Base-by-base conservation (phyloP, 2,797 vertebrate genomes). In the Pipistrellus pygmaeus region DNA sequence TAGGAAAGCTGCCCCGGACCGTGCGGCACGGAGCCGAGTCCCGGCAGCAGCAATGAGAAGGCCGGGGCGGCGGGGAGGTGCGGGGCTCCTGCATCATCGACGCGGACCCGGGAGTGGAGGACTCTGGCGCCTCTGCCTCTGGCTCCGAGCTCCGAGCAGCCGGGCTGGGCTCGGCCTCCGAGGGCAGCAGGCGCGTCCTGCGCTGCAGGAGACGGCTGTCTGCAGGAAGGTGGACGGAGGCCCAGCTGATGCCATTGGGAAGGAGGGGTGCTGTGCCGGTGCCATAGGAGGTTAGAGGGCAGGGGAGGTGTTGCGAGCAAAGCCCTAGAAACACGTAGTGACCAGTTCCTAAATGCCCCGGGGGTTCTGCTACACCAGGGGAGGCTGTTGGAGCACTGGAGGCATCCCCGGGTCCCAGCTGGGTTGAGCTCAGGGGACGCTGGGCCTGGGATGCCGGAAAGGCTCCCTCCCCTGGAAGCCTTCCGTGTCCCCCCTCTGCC, bases 51-150 rank as follows among this genome's bases (percentile, higher is more conserved):
- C 44, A 18, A 27, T 20, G 1, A 1, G 1, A 5, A 13, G 8
- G 27, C 20, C 7, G 9, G 2, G 5, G 21, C 80, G n/a, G n/a
- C n/a, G 35, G 66, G 35, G 30, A 14, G 46, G 64, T 57, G 66
- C 27, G 15, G 27, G 41, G 84, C 66, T 75, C 44, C 71, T 23
- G 86, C 73, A 71, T 51, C 75, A 51, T 55, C 78, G 87, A 69
- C 94, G 84, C 90, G 88, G 97, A 92, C 91, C 93, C 87, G 72
- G 88, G 71, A 87, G 21, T 77, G 75, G 68, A 62, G 80, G 93
- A 46, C 90, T 86, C 96, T 60, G 86, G 73, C 66, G 41, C 48
- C 90, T 85, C 57, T 15, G 55, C 51, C 41, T 51, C 69, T 14
- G 6, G 27, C 85, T 46, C 20, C n/a, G 64, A 23, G 44, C 30